Evolutionary conservation across 2,113 vertebrate genomes (phyloP).

Genomic region (Saimiri boliviensis): DNA sequence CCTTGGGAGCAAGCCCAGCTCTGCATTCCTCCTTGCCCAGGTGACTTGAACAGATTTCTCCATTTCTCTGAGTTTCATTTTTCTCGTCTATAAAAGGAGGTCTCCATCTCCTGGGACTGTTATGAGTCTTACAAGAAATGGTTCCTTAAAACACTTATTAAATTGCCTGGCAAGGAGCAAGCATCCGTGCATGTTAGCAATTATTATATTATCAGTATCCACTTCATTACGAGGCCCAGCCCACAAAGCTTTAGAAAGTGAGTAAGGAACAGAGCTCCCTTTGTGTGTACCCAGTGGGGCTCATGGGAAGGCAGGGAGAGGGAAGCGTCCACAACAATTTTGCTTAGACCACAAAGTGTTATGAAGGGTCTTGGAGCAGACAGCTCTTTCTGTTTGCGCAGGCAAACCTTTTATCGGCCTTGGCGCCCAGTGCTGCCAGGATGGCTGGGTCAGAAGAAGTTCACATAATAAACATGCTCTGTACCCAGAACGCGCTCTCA

Average conservation of each 20-base stretch:
- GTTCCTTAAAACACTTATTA: background rate
- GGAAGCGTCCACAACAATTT: background rate
- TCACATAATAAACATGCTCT: conserved; percentile 42
- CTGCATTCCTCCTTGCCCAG: background rate
- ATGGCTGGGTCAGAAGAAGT: conserved; percentile 63
- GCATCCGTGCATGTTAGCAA: background rate
- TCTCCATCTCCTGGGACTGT: background rate
- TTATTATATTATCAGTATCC: background rate
- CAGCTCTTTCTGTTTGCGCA: conserved; percentile 29
- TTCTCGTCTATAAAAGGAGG: background rate
- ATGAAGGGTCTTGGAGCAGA: background rate
- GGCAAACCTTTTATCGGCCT: conserved; percentile 57
- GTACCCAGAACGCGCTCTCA: background rate
- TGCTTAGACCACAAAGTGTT: conserved; percentile 19
- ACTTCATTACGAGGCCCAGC: background rate
- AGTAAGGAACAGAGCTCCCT: conserved; percentile 58
- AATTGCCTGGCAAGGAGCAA: background rate
- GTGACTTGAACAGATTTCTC: background rate
- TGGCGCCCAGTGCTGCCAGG: background rate
- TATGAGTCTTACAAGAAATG: background rate
- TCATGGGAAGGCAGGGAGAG: background rate
- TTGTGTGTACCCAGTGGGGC: conserved; percentile 31
- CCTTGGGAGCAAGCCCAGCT: background rate
- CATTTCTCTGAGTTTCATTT: background rate
- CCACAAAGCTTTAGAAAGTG: background rate